Evolutionary conservation across 2,888 invertebrate genomes (phyloP).

Genomic region (Pseudoips prasinana): DNA sequence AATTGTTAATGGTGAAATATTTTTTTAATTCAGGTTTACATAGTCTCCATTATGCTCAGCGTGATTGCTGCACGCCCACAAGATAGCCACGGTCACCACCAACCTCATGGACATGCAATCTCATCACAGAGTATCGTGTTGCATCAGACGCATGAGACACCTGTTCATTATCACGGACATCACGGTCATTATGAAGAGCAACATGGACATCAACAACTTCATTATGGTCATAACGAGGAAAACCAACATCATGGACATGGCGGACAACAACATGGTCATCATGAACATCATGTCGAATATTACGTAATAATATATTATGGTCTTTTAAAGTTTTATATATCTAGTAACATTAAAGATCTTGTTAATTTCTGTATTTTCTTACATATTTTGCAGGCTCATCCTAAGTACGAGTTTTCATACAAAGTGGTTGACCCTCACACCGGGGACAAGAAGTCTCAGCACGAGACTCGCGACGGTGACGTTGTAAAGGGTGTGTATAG

Average conservation of each 20-base stretch:
- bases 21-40: too few relatives aligned
- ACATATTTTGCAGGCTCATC: background rate
- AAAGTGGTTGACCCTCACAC: slow-evolving; percentile 70
- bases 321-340: too few relatives aligned
- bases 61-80: slow-evolving; percentile 18
- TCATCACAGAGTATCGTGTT: slow-evolving; percentile 48
- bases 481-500: slow-evolving; percentile 79
- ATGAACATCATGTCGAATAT: too few relatives aligned
- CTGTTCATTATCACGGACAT: too few relatives aligned
- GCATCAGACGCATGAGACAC: slow-evolving; percentile 29
- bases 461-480: slow-evolving; percentile 74
- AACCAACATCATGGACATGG: slow-evolving; percentile 5
- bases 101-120: slow-evolving; percentile 41
- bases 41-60: background rate
- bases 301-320: too few relatives aligned
- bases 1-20: too few relatives aligned
- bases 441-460: slow-evolving; percentile 64
- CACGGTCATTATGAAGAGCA: too few relatives aligned
- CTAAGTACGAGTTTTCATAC: slow-evolving; percentile 54
- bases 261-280: too few relatives aligned
- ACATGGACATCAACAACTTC: too few relatives aligned
- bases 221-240: slow-evolving; percentile 1
- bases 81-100: slow-evolving; percentile 17
- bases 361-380: too few relatives aligned
- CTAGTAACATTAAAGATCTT: too few relatives aligned